Evolutionary conservation across 2,797 vertebrate genomes (phyloP).

Genomic region (Novumbra hubbsi): DNA sequence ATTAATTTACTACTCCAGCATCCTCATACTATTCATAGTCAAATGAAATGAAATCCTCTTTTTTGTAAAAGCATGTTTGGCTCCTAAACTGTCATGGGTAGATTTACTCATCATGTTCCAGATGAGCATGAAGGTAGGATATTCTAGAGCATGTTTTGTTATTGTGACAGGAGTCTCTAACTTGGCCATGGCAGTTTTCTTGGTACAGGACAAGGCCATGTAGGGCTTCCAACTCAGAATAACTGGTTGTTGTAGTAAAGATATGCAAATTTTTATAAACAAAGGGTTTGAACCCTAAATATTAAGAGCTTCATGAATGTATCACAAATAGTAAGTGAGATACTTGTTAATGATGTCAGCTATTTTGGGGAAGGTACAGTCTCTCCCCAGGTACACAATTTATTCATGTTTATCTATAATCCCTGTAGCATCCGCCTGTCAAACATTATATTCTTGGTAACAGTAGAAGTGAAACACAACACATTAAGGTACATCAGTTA

Average conservation of each 20-base stretch:
- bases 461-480: too few relatives aligned
- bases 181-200: neutral
- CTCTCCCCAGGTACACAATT: too few relatives aligned
- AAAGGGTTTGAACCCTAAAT: too few relatives aligned
- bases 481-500: too few relatives aligned
- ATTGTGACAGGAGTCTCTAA: neutral
- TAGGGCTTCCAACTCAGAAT: neutral
- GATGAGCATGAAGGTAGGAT: neutral
- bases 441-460: too few relatives aligned
- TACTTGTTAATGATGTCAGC: too few relatives aligned
- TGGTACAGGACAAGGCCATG: neutral
- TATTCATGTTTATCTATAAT: too few relatives aligned
- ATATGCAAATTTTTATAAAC: too few relatives aligned
- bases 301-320: too few relatives aligned
- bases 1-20: neutral
- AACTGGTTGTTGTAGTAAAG: neutral
- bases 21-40: neutral
- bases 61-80: neutral
- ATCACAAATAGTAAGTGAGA: too few relatives aligned
- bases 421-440: too few relatives aligned
- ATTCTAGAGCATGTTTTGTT: slow-evolving; percentile 2
- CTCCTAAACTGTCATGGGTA: neutral
- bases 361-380: too few relatives aligned
- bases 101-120: neutral
- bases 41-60: neutral